Conservation (phyloP, 2,888 invertebrate genomes). For the Plagodis pulveraria region DNA sequence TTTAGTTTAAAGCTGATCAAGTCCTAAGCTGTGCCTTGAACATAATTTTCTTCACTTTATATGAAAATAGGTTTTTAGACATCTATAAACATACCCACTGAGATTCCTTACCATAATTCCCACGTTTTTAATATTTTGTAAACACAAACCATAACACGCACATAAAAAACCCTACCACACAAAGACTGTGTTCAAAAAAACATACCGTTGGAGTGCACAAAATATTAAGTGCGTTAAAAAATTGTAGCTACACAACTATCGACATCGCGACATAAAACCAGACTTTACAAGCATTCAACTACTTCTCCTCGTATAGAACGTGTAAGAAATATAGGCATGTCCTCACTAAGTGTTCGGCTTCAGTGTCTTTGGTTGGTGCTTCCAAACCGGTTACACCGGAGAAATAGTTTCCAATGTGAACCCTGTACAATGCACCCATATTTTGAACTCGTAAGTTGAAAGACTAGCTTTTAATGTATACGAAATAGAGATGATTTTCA, state of each 20-base stretch:
- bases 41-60: no score
- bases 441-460: conserved; percentile 5
- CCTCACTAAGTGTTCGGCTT: conserved; percentile 57
- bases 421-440: conserved; percentile 41
- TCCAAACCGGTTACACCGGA: conserved; percentile 70
- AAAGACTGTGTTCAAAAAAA: conserved; percentile 5
- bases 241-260: conserved; percentile 28
- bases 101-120: not conserved
- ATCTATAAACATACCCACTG: no score
- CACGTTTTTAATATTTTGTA: conserved; percentile 1
- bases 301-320: conserved; percentile 38
- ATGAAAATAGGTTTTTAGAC: no score
- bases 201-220: conserved; percentile 23
- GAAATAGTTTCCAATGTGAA: conserved; percentile 67
- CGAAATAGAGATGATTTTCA: conserved; percentile 23
- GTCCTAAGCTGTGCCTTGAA: no score
- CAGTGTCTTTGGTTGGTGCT: conserved; percentile 55
- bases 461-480: conserved; percentile 7
- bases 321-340: conserved; percentile 56
- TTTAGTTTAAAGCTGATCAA: no score
- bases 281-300: conserved; percentile 36
- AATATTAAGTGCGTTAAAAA: conserved; percentile 28
- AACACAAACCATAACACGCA: not conserved
- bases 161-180: not conserved
- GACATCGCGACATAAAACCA: conserved; percentile 33